Conservation (phyloP, 2,113 vertebrate genomes). For the Atherinomorus stipes region DNA sequence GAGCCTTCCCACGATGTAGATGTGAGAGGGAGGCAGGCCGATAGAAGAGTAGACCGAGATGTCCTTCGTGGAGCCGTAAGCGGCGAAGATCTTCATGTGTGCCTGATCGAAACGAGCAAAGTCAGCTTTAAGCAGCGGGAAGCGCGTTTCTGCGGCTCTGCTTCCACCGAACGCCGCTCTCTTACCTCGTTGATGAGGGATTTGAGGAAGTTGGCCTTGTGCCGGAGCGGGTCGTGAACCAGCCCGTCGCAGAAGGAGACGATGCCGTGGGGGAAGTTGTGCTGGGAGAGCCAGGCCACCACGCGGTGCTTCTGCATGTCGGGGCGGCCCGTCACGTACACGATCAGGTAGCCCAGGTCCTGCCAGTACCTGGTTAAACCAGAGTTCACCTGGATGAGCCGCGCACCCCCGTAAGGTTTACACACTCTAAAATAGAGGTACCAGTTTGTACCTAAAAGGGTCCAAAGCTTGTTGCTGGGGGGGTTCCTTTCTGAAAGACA, state of each 20-base stretch:
- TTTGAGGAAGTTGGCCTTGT: conserved; percentile 98
- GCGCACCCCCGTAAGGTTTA: no score
- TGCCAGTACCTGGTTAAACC: conserved; percentile 91
- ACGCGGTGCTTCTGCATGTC: conserved; percentile 99
- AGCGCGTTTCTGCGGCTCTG: neutral
- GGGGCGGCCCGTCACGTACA: conserved; percentile 96
- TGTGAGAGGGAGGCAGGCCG: conserved; percentile 91
- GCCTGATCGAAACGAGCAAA: conserved; percentile 79
- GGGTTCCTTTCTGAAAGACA: no score
- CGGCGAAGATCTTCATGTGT: conserved; percentile 93
- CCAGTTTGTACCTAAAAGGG: no score
- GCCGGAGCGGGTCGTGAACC: conserved; percentile 95
- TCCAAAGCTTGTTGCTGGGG: no score
- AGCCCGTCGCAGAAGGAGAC: conserved; percentile 98
- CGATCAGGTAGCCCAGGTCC: conserved; percentile 97
- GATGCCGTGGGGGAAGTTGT: conserved; percentile 97
- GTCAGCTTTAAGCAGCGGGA: neutral
- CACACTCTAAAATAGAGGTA: no score
- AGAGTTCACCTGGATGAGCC: neutral
- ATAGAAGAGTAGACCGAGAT: conserved; percentile 94
- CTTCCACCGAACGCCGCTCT: no score
- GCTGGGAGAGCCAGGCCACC: conserved; percentile 98
- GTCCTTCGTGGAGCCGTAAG: conserved; percentile 97
- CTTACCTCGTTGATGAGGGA: conserved; percentile 89
- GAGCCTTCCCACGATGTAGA: conserved; percentile 96